phyloP scores from a whole-genome alignment of 2,113 vertebrate species.

The Oryzias curvinotus region DNA sequence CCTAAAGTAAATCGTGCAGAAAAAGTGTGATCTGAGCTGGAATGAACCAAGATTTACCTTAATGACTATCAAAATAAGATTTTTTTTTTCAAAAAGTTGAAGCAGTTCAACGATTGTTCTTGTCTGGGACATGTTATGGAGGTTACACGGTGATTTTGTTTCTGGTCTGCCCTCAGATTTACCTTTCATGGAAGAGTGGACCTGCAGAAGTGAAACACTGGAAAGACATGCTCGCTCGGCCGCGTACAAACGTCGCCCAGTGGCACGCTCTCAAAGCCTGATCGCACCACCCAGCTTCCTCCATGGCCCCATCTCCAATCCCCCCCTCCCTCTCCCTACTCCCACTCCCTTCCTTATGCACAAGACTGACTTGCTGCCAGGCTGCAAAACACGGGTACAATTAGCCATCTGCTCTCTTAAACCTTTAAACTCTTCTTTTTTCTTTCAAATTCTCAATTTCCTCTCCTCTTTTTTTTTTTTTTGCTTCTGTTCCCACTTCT shows the following conservation, averaged over 20 bases:
- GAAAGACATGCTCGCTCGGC: conserved; percentile 99
- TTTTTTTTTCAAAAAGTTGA: neutral
- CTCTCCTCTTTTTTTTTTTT: conserved; percentile 41
- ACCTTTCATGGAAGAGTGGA: conserved; percentile 99
- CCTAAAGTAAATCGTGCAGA: neutral
- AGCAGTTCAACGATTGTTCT: neutral
- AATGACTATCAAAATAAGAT: neutral
- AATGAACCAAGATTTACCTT: neutral
- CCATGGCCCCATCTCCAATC: conserved; percentile 74
- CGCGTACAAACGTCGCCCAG: conserved; percentile 95
- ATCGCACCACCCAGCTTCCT: conserved; percentile 70
- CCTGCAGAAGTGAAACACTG: conserved; percentile 97
- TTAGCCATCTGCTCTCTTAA: conserved; percentile 81
- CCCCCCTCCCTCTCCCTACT: conserved; percentile 3
- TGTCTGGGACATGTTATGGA: neutral
- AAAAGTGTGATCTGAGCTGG: neutral
- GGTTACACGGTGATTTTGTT: neutral
- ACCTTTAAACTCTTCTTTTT: conserved; percentile 69
- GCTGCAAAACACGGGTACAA: conserved; percentile 82
- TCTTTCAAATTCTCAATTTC: conserved; percentile 39
- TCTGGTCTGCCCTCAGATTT: conserved; percentile 81
- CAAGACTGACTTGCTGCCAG: conserved; percentile 81
- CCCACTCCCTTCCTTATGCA: conserved; percentile 77
- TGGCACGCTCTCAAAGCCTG: conserved; percentile 99
- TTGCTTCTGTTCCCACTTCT: conserved; percentile 54